Evolutionary conservation across 2,797 vertebrate genomes (phyloP).

Genomic region (Podargus strigoides): DNA sequence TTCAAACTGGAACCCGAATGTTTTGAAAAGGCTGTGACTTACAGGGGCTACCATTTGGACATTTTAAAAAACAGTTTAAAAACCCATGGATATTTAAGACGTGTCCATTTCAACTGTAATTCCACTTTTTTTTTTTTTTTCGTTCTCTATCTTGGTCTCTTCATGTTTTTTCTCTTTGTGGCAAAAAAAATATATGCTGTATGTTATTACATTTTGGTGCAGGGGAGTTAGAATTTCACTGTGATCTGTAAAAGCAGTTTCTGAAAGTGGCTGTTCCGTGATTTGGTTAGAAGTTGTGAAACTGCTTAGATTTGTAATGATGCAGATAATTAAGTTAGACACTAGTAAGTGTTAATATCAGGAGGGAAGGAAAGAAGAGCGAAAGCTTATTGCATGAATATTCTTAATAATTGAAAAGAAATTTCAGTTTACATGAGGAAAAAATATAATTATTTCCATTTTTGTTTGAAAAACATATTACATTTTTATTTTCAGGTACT

Average conservation of each 20-base stretch:
- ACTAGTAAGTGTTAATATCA: neutral
- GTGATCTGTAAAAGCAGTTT: neutral
- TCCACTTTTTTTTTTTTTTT: neutral
- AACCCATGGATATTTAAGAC: neutral
- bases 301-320: neutral
- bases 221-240: neutral
- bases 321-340: neutral
- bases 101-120: neutral
- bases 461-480: neutral
- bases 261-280: neutral
- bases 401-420: neutral
- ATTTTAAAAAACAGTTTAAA: neutral
- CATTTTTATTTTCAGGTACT: neutral
- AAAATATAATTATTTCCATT: neutral
- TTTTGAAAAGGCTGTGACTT: constrained; percentile 29
- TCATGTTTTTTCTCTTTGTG: neutral
- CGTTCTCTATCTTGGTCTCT: neutral
- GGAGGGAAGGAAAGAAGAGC: neutral
- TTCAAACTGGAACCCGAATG: neutral
- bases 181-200: neutral
- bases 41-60: neutral
- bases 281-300: neutral
- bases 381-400: neutral
- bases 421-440: neutral
- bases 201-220: neutral